Evolutionary conservation across 2,888 invertebrate genomes (phyloP).

Genomic region (Clepsis dumicolana): DNA sequence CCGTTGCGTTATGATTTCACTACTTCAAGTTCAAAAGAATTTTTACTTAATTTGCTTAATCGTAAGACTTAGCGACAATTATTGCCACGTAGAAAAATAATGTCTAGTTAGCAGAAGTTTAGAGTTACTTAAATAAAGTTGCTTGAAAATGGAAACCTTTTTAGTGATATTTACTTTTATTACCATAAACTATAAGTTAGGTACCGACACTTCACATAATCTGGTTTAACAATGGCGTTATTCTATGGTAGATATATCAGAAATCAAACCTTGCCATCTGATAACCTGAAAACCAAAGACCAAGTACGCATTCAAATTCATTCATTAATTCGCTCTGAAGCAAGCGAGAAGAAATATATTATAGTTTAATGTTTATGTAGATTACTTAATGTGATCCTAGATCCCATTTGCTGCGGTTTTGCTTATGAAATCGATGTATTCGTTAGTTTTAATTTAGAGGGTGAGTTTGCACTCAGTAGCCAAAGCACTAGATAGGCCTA

Average conservation of each 20-base stretch:
- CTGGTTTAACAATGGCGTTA: neutral
- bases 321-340: constrained; percentile 3
- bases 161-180: neutral
- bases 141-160: neutral
- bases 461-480: constrained; percentile 37
- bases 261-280: too few relatives aligned
- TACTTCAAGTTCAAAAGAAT: neutral
- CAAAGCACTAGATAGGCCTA: constrained; percentile 39
- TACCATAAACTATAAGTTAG: too few relatives aligned
- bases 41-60: neutral
- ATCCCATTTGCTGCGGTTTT: constrained; percentile 42
- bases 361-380: constrained; percentile 14
- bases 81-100: neutral
- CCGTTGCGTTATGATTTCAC: neutral
- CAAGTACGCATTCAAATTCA: neutral
- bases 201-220: neutral
- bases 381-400: constrained; percentile 36
- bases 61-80: neutral
- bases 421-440: constrained; percentile 43
- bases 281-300: neutral
- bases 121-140: neutral
- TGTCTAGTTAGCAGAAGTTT: neutral
- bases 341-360: neutral
- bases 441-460: constrained; percentile 36
- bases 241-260: neutral